Percentiles rank a stretch among this genome's conserved stretches.
These are phyloP conservation scores for Epizoanthus rinbou DNA, from an alignment of 92 coral and sea anemone species.

Conservation along the genomic window DNA sequence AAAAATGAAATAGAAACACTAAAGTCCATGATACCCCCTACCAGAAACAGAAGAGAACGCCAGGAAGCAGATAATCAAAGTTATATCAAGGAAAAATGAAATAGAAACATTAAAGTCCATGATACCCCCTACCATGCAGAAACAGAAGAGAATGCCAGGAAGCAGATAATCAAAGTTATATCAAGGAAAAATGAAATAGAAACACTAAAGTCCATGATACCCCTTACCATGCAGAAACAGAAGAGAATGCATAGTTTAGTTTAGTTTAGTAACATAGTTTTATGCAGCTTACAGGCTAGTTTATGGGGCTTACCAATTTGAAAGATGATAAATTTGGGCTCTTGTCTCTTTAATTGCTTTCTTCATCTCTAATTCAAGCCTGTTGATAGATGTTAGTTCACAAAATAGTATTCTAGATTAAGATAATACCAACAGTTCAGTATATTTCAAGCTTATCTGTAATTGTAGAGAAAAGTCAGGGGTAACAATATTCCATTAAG, in stretches of 20 bases:
- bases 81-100: constrained; percentile 50
- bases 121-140: constrained; percentile 65
- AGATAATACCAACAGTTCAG: no score
- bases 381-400: no score
- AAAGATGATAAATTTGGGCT: no score
- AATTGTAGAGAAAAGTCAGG: no score
- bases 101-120: constrained; percentile 56
- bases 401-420: no score
- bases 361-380: no score
- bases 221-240: constrained; percentile 62
- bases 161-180: constrained; percentile 43
- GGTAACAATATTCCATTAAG: no score
- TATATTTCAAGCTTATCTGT: no score
- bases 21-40: constrained; percentile 56
- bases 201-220: constrained; percentile 59
- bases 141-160: constrained; percentile 41
- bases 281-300: no score
- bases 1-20: constrained; percentile 63
- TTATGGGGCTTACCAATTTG: no score
- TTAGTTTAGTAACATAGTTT: no score
- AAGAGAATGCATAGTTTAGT: constrained; percentile 32
- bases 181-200: constrained; percentile 57
- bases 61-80: constrained; percentile 46
- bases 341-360: no score
- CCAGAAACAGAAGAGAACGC: constrained; percentile 52